Percentiles rank a stretch among this genome's conserved stretches.
Conservation (phyloP, 2,113 vertebrate genomes). For the Nesoenas mayeri region DNA sequence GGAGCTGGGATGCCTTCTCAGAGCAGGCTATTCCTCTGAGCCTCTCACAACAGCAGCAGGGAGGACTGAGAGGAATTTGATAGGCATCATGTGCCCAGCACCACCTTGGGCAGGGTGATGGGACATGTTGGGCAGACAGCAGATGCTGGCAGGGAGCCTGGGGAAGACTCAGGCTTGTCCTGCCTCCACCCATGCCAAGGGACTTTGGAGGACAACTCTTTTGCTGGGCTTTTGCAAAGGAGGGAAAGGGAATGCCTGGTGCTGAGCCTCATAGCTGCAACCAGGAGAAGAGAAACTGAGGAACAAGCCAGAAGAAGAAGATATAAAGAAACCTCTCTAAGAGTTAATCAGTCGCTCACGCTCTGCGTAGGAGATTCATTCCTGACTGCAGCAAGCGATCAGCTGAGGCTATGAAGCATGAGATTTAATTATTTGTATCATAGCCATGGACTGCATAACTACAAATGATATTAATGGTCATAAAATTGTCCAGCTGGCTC, state of each 20-base stretch:
- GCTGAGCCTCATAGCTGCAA: not conserved
- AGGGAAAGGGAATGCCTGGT: not conserved
- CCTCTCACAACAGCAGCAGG: not conserved
- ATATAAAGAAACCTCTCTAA: not conserved
- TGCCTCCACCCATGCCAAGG: too few species aligned
- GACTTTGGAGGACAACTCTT: not conserved
- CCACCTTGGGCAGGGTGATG: not conserved
- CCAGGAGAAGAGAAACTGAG: not conserved
- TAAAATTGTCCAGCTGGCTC: constrained; percentile 50
- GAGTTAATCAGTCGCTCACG: not conserved
- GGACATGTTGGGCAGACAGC: not conserved
- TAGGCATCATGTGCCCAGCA: not conserved
- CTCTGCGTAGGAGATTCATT: constrained; percentile 1
- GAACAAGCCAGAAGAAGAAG: not conserved
- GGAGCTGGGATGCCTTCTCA: not conserved
- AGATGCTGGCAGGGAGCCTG: not conserved
- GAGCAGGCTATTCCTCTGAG: not conserved
- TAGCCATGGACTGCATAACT: constrained; percentile 1
- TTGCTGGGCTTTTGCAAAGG: not conserved
- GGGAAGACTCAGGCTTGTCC: not conserved
- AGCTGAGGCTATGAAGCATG: constrained; percentile 51
- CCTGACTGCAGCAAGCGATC: constrained; percentile 36
- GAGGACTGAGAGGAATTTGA: not conserved
- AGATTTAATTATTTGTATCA: constrained; percentile 72
- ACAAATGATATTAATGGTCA: constrained; percentile 52